Conservation (phyloP, 92 coral and sea anemone species). For the Pocillopora meandrina region DNA sequence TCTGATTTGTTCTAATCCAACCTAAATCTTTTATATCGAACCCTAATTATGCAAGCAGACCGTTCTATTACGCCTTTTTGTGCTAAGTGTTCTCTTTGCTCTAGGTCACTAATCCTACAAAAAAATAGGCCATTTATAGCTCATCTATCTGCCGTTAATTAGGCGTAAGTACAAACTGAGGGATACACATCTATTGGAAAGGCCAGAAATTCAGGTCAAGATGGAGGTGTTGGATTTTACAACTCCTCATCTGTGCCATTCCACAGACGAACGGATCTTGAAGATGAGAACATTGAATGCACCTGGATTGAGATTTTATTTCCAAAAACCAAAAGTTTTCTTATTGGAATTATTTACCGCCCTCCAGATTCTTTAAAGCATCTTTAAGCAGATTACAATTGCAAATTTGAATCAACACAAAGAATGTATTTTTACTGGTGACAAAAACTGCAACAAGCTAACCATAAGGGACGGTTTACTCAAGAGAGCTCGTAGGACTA, state of each 20-base stretch:
- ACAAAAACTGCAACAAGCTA: neutral
- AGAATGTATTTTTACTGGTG: slow-evolving; percentile 39
- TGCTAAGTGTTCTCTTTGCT: too few species aligned
- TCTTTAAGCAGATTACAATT: slow-evolving; percentile 46
- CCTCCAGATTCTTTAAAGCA: slow-evolving; percentile 56
- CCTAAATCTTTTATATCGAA: too few species aligned
- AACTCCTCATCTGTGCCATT: slow-evolving; percentile 8
- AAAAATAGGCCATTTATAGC: too few species aligned
- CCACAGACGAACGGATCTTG: slow-evolving; percentile 42
- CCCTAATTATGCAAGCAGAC: too few species aligned
- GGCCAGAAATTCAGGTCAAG: too few species aligned
- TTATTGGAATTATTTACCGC: slow-evolving; percentile 52
- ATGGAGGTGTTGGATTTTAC: too few species aligned
- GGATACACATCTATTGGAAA: too few species aligned
- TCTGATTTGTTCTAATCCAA: too few species aligned
- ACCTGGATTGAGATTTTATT: slow-evolving; percentile 56
- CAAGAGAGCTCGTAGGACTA: slow-evolving; percentile 41
- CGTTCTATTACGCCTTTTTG: too few species aligned
- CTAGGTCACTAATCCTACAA: too few species aligned
- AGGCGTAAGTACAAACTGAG: too few species aligned
- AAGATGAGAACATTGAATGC: slow-evolving; percentile 39
- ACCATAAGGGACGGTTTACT: neutral
- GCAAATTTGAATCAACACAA: slow-evolving; percentile 53
- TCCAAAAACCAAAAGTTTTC: slow-evolving; percentile 58
- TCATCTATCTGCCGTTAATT: too few species aligned